phyloP scores from a whole-genome alignment of 2,113 vertebrate genomes.

The Agapornis roseicollis region DNA sequence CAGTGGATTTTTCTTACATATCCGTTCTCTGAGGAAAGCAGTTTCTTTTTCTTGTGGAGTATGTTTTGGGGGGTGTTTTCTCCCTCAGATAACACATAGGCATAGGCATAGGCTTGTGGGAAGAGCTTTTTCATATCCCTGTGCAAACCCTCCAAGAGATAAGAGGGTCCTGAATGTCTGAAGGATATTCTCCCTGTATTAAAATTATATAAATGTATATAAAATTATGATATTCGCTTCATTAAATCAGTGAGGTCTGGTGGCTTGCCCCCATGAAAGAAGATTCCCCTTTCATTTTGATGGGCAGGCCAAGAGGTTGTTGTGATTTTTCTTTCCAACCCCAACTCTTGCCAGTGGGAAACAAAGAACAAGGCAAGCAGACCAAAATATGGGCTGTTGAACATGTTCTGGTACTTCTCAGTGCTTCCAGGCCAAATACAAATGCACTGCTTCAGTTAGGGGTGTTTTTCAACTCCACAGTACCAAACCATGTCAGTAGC shows the following conservation, averaged over 20 bases:
- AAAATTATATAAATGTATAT: too few species aligned
- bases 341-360: not conserved
- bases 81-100: not conserved
- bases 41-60: not conserved
- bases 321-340: not conserved
- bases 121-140: not conserved
- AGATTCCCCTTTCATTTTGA: not conserved
- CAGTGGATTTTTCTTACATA: rapidly evolving
- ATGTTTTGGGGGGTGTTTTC: not conserved
- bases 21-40: not conserved
- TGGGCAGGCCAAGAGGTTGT: not conserved
- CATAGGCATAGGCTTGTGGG: rapidly evolving
- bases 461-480: not conserved
- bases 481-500: not conserved
- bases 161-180: not conserved
- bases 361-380: not conserved
- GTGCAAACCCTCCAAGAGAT: not conserved
- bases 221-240: not conserved
- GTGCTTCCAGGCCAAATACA: not conserved
- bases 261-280: not conserved
- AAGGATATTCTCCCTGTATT: not conserved
- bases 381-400: not conserved
- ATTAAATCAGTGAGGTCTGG: not conserved
- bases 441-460: not conserved
- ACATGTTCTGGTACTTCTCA: not conserved